Conservation (phyloP, 2,797 vertebrate genomes). For the Cossypha niveicapilla region DNA sequence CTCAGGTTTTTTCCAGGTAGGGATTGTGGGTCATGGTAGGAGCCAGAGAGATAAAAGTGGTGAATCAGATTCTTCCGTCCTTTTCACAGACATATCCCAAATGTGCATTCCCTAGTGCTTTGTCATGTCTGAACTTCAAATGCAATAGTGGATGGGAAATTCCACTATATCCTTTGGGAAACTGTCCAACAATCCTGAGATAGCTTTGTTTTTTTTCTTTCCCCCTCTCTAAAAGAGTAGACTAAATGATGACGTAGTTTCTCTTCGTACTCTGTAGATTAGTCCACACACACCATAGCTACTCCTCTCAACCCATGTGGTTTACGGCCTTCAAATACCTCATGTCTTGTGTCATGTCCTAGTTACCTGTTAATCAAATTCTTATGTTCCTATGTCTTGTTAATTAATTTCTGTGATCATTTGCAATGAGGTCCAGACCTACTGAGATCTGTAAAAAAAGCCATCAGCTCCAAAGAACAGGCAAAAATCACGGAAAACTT, state of each 20-base stretch:
- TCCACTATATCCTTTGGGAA: constrained; percentile 40
- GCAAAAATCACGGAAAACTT: not conserved
- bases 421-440: not conserved
- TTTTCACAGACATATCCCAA: not conserved
- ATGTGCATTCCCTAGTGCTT: constrained; percentile 37
- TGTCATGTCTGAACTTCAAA: constrained; percentile 40
- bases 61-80: not conserved
- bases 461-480: not conserved
- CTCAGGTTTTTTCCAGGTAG: not conserved
- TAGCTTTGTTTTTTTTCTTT: not conserved
- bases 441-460: not conserved
- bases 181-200: constrained; percentile 2
- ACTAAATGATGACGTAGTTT: not conserved
- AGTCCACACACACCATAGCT: not conserved
- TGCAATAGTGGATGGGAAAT: constrained; percentile 34
- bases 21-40: not conserved
- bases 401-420: not conserved
- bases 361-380: not conserved
- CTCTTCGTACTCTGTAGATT: not conserved
- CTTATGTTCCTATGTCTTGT: not conserved
- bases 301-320: not conserved
- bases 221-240: not conserved
- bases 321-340: not conserved
- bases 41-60: not conserved
- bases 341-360: not conserved